phyloP scores from a whole-genome alignment of 2,113 vertebrate genomes.

The Vireo altiloquus region DNA sequence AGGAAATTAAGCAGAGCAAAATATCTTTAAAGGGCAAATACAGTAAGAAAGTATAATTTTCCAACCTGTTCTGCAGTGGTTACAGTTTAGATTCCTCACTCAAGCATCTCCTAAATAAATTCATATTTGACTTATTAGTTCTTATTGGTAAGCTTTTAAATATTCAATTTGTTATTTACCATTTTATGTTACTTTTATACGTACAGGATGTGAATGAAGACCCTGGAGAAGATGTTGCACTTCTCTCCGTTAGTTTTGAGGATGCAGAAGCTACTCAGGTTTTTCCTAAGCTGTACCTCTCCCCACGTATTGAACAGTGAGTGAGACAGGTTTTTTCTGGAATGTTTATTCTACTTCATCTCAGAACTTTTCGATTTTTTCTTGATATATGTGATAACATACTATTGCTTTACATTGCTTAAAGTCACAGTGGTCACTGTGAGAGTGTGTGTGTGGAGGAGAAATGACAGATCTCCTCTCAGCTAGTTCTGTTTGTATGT shows the following conservation, averaged over 20 bases:
- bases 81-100: background rate
- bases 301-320: conserved; percentile 98
- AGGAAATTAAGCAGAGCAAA: background rate
- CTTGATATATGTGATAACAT: background rate
- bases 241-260: conserved; percentile 95
- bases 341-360: background rate
- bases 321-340: conserved; percentile 43
- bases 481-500: background rate
- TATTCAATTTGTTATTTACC: background rate
- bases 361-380: background rate
- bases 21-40: background rate
- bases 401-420: background rate
- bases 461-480: background rate
- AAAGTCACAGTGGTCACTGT: background rate
- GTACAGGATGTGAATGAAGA: conserved; percentile 91
- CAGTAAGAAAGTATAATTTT: background rate
- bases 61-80: background rate
- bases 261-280: conserved; percentile 98
- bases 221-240: conserved; percentile 94
- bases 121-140: background rate
- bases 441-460: background rate
- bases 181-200: background rate
- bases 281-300: conserved; percentile 94
- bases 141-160: background rate
- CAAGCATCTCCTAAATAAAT: background rate